Evolutionary conservation across 2,113 vertebrate species (phyloP), one percentile per base, ranked within the genome.

Genomic region (Saccopteryx bilineata): DNA sequence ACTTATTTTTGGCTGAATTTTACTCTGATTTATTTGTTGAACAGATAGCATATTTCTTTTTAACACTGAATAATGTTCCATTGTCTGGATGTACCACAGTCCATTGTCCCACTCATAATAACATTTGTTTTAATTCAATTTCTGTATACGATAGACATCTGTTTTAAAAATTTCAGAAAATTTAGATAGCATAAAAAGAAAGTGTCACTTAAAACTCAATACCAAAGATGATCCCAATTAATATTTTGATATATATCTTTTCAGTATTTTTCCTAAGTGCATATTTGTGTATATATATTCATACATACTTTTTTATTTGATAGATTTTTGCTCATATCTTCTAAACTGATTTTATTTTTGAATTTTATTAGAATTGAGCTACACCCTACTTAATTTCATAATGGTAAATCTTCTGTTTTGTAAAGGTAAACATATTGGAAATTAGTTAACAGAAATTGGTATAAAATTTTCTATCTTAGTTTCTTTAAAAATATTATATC

Each of bases 321-420:
- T 15, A 48, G 23, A n/a, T 33, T 82, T 94, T 84, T 90, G 81
- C 26, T 60, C 60, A 54, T 60, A 69, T 81, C 21, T 85, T 83
- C 46, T 75, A 80, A 86, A 63, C 65, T 80, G 79, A 87, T 50
- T 95, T 94, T 39, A 90, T 66, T 68, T 96, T 87, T 90, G 60
- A 89, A n/a, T 93, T 90, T 93, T 90, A 68, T 84, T 93, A 65
- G 31, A 91, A 81, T 66, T 80, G 48, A 48, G 24, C 19, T 80
- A 9, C 11, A 21, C 12, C 8, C 24, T 74, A 65, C 54, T 81
- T 86, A 63, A 82, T 93, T 33, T 95, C 63, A 89, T 92, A 65
- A 52, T 69, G 68, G 2, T 90, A 66, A 90, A 26, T 87, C 28
- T 33, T 63, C 7, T 65, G 48, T 65, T 76, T 82, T 39, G 56